These are phyloP conservation scores for Cyphomyrmex costatus DNA, from an alignment of 1,140 invertebrate species.

Conservation along the genomic window DNA sequence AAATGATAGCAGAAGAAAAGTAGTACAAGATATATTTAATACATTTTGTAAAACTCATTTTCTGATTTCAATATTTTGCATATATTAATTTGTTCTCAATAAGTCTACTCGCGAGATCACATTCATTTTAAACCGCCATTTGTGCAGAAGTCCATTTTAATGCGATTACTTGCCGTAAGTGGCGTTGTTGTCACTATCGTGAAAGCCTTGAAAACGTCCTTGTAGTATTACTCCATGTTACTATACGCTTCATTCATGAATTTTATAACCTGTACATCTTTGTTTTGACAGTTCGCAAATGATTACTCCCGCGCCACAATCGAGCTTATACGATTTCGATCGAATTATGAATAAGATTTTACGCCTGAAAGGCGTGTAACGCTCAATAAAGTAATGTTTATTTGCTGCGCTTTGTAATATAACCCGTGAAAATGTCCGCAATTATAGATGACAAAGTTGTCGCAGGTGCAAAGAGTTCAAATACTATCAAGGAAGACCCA, in stretches of 20 bases:
- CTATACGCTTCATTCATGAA: neutral
- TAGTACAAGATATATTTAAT: neutral
- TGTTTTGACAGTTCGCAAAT: conserved; percentile 68
- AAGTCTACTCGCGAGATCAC: neutral
- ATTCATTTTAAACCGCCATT: conserved; percentile 30
- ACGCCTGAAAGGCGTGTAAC: conserved; percentile 29
- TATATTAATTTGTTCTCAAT: neutral
- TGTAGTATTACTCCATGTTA: conserved; percentile 3
- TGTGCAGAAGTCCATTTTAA: neutral
- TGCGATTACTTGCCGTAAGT: neutral
- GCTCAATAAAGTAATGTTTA: conserved; percentile 57
- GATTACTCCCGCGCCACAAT: neutral
- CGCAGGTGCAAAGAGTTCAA: conserved; percentile 83
- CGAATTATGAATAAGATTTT: conserved; percentile 45
- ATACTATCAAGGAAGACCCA: conserved; percentile 84
- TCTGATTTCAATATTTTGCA: neutral
- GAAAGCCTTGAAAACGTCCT: neutral
- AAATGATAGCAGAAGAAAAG: neutral
- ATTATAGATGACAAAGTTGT: conserved; percentile 86
- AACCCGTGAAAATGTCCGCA: conserved; percentile 79
- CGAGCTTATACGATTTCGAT: neutral
- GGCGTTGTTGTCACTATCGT: neutral
- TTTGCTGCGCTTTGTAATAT: conserved; percentile 4
- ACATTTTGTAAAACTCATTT: neutral
- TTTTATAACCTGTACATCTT: neutral